Evolutionary conservation across 2,888 invertebrate species (phyloP).

Genomic region (Poecilobothrus nobilitatus): DNA sequence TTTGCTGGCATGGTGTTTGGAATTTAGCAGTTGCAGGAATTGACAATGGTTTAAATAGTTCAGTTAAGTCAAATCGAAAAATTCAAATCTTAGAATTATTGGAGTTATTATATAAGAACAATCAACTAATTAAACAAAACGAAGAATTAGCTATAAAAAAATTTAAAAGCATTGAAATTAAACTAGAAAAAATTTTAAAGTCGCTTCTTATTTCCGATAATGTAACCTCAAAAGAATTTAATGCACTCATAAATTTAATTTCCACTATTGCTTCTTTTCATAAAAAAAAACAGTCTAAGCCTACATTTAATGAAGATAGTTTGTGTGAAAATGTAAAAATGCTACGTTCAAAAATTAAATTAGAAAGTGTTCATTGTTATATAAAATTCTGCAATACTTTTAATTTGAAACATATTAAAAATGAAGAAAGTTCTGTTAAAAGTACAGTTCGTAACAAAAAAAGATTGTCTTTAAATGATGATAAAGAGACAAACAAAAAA

Average conservation of each 20-base stretch:
- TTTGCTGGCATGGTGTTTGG: constrained; percentile 58
- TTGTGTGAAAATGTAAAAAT: constrained; percentile 25
- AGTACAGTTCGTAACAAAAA: too few relatives aligned
- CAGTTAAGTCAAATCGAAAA: constrained; percentile 56
- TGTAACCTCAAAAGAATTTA: neutral
- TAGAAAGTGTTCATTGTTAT: constrained; percentile 28
- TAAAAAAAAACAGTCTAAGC: neutral
- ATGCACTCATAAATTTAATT: neutral
- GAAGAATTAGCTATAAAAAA: constrained; percentile 24
- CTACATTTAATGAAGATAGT: neutral
- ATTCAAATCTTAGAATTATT: constrained; percentile 60
- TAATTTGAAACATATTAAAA: constrained; percentile 25
- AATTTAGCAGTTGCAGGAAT: constrained; percentile 51
- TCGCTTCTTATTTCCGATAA: constrained; percentile 17
- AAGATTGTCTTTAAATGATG: too few relatives aligned
- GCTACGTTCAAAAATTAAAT: constrained; percentile 27
- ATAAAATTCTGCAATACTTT: constrained; percentile 29
- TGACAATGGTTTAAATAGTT: constrained; percentile 52
- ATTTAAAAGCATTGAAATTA: constrained; percentile 28
- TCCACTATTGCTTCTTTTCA: neutral
- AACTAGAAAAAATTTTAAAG: constrained; percentile 24
- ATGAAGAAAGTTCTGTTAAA: constrained; percentile 8
- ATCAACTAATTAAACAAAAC: constrained; percentile 29
- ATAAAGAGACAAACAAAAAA: too few relatives aligned
- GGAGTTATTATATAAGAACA: constrained; percentile 55